Base-by-base conservation (phyloP, 2,113 vertebrate genomes). In the Maccullochella peelii region DNA sequence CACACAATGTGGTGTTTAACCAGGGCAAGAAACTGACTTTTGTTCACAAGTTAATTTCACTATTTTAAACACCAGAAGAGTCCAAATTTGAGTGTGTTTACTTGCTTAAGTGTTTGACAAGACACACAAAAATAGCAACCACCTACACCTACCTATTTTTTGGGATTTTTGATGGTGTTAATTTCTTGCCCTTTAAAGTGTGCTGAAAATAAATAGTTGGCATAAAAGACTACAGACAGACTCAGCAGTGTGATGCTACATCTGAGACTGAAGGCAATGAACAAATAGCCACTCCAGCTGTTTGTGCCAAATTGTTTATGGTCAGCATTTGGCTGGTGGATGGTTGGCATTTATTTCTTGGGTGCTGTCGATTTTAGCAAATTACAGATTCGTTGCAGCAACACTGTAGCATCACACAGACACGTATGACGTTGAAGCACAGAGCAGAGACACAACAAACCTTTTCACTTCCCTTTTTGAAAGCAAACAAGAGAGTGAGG, bases 391-490 rank as follows among this genome's bases (percentile, higher is more conserved):
- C 7, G 67, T 75, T 20, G 69, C 77, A 70, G 71, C 50, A 55
- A 61, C 68, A 83, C 49, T 61, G 65, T 33, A 73, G 79, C 78
- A 83, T 86, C 80, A 92, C 83, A 88, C 61, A 72, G 20, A 67
- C 63, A 92, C 21, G 20, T 5, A 80, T 47, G 73, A 86, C 40
- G 85, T 78, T 27, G 57, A 86, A 73, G 82, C 80, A 80, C 79
- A 80, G 72, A 89, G 89, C 59, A 68, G 70, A 93, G 57, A 86
- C 67, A 76, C 62, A 81, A 95, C 95, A 89, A 95, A 96, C 95
- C 95, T 96, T 96, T 92, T 96, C 95, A 85, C 94, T 96, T 92
- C 94, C 95, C 95, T 96, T 95, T 91, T 88, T 79, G 94, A 91
- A 75, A 91, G 95, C 94, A 94, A 92, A 89, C 23, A 85, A 92